Base-by-base conservation (phyloP, 2,113 vertebrate genomes). In the Pelodiscus sinensis region DNA sequence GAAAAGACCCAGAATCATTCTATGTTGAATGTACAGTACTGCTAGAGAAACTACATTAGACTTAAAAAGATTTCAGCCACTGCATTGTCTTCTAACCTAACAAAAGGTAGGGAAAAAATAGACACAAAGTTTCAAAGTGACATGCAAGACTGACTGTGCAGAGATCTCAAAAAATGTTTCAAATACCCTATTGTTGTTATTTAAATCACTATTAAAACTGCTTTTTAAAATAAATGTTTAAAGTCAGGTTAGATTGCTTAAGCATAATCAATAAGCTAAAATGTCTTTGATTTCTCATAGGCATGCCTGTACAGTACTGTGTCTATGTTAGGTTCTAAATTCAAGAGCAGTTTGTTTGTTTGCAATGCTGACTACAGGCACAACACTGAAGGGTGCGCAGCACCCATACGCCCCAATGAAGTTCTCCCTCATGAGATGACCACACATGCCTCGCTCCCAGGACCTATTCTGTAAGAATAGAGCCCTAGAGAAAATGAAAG, bases 21-120 rank as follows among this genome's bases (percentile, higher is more conserved):
- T 84, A 82, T 71, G n/a, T 35, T 35, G n/a, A 71, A 92, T 2
- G 0, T 84, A 44, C 44, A 44, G 44, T 44, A 82, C 90, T 92
- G 94, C 86, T 86, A 90, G 90, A 77, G 96, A 79, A 90, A 87
- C 2, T 1, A 85, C 68, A 84, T 92, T 82, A 91, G 96, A 97
- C 93, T 92, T 95, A 35, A 89, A 97, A 96, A 96, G 84, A 87
- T 92, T 92, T 91, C 44, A 90, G 88, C 79, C 92, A 75, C 82
- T 2, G 27, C 87, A 91, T 95, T 96, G 82, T 83, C 86, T 95
- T 82, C 50, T 84, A 81, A 95, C 91, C 80, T 0, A 44, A 10
- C 44, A 92, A 0, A 75, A 57, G 38, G 54, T 1, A 6, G 15
- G 58, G 38, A 93, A 88, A 85, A 31, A 60, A 86, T 86, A 60